phyloP scores from a whole-genome alignment of 2,888 invertebrate species.

The Drosophila longiperda region DNA sequence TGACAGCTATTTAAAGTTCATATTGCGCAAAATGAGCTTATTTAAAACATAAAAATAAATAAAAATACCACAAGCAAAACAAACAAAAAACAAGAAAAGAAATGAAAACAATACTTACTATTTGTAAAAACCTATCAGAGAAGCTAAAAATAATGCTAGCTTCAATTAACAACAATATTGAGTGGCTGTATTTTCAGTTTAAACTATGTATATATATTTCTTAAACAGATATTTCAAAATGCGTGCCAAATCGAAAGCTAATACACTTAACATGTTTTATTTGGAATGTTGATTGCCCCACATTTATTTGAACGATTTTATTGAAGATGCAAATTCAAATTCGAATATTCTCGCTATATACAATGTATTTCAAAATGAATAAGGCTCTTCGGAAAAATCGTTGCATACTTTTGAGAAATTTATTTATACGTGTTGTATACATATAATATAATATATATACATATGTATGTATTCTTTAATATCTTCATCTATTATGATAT shows the following conservation, averaged over 20 bases:
- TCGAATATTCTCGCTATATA: slow-evolving; percentile 3
- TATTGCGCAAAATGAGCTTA: slow-evolving; percentile 78
- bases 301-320: slow-evolving; percentile 9
- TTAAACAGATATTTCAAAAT: slow-evolving; percentile 39
- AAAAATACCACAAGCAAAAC: slow-evolving; percentile 31
- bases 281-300: slow-evolving; percentile 18
- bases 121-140: slow-evolving; percentile 32
- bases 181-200: slow-evolving; percentile 66
- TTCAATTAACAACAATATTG: slow-evolving; percentile 42
- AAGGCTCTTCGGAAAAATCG: slow-evolving; percentile 1
- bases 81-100: slow-evolving; percentile 29
- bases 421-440: slow-evolving; percentile 8
- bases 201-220: slow-evolving; percentile 19
- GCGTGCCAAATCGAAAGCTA: slow-evolving; percentile 57
- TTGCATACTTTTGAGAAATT: slow-evolving; percentile 66
- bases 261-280: slow-evolving; percentile 8
- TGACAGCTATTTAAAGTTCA: slow-evolving; percentile 74
- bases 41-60: slow-evolving; percentile 51
- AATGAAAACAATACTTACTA: slow-evolving; percentile 39
- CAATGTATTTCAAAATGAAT: slow-evolving; percentile 1
- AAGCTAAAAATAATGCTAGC: slow-evolving; percentile 27
- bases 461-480: slow-evolving; percentile 17
- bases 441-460: slow-evolving; percentile 9
- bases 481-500: slow-evolving; percentile 9
- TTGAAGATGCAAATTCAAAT: background rate